Conservation (phyloP, 2,888 invertebrate species). For the Syrista parreyssii region DNA sequence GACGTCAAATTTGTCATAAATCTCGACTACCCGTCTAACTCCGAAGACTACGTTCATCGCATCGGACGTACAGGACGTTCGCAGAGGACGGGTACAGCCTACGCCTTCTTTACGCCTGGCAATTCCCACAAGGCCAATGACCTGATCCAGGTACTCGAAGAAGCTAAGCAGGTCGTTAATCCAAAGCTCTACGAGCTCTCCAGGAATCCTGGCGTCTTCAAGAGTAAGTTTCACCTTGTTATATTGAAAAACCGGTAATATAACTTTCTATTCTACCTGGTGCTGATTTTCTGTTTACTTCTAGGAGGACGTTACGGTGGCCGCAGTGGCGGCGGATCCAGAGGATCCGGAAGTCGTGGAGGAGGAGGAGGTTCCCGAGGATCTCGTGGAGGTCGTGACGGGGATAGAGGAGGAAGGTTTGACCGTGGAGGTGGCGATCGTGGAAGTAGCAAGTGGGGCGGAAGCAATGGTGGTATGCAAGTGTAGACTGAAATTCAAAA, state of each 20-base stretch:
- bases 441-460: conserved; percentile 51
- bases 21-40: conserved; percentile 97
- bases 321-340: conserved; percentile 46
- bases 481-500: not conserved
- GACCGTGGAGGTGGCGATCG: conserved; percentile 53
- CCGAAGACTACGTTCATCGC: conserved; percentile 97
- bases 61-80: conserved; percentile 96
- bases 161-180: conserved; percentile 95
- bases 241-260: not conserved
- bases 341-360: conserved; percentile 34
- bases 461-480: conserved; percentile 45
- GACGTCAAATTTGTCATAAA: conserved; percentile 99
- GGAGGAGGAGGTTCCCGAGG: conserved; percentile 43
- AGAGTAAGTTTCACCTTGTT: conserved; percentile 43
- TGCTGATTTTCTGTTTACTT: conserved; percentile 1
- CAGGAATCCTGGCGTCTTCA: conserved; percentile 58
- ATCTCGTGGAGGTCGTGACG: conserved; percentile 45
- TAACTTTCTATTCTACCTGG: not conserved
- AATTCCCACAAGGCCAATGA: conserved; percentile 93
- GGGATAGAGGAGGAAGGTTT: conserved; percentile 43
- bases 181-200: conserved; percentile 86
- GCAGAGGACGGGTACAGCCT: conserved; percentile 93
- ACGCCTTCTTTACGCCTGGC: conserved; percentile 93
- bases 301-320: conserved; percentile 58
- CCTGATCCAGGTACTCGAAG: conserved; percentile 89